Evolutionary conservation across 2,797 vertebrate genomes (phyloP), one percentile per base, ranked within the genome.

Genomic region (Toxotes lorentzi): DNA sequence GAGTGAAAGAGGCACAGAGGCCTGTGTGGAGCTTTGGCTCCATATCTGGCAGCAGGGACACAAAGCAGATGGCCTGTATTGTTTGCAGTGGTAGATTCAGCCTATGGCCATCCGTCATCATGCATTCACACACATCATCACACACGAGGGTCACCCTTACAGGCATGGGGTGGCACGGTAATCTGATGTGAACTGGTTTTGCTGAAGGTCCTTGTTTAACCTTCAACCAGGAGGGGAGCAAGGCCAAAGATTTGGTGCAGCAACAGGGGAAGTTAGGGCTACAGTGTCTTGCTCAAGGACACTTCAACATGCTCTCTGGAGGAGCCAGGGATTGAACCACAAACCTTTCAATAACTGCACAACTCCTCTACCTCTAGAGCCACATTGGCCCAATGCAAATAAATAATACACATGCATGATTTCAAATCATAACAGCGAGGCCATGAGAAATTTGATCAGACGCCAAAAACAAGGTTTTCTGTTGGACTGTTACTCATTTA

Each of bases 21-120:
- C 58, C 51, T 43, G 60, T 4, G 7, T 56, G 14, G 59, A 64
- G 38, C 35, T 54, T 70, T 1, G 6, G 24, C 51, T 66, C 45
- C 34, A 30, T 35, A 41, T 71, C 73, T 77, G 80, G 69, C 68
- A 79, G 54, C 51, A 16, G 64, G 41, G 69, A 76, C 73, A 78
- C 43, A 54, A 79, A 91, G 82, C 91, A 91, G 88, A 92, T 90
- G 89, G 87, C 68, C 74, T 84, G 81, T 59, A 84, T 87, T 91
- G 87, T 85, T 89, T 85, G 73, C 73, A 88, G 74, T 71, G 82
- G 80, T 78, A 87, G 77, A 84, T 74, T 85, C 82, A 81, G 77
- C 75, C 81, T 70, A 56, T 75, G 56, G 79, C 81, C 77, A 87
- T 83, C 78, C 67, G 84, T 90, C 86, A 67, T 11, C 3, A 62